Conservation (phyloP, 2,888 invertebrate species). For the Polia nebulosa region DNA sequence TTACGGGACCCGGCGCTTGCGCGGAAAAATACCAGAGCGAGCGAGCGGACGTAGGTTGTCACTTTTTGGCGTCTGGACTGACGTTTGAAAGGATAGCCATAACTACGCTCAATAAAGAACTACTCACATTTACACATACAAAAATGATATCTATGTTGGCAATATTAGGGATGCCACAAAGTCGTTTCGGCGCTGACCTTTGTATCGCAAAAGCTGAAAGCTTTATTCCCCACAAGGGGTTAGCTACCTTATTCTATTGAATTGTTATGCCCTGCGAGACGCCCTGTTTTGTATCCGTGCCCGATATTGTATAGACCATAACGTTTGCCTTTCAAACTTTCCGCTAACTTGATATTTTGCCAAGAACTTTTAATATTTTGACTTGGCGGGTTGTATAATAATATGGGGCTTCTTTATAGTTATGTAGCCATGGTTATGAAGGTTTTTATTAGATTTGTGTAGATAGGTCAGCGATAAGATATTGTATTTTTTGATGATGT, state of each 20-base stretch:
- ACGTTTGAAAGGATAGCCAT: too few species aligned
- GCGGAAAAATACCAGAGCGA: too few species aligned
- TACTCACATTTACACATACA: conserved; percentile 34
- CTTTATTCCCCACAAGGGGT: conserved; percentile 65
- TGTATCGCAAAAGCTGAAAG: conserved; percentile 62
- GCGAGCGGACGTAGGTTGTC: too few species aligned
- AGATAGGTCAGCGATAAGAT: not conserved
- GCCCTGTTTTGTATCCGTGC: conserved; percentile 64
- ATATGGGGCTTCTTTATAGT: not conserved
- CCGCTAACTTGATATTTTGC: conserved; percentile 63
- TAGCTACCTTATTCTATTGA: conserved; percentile 72
- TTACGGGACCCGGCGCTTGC: too few species aligned
- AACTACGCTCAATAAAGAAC: conserved; percentile 42
- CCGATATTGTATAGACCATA: conserved; percentile 63
- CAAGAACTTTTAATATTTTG: conserved; percentile 64
- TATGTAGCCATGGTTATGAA: conserved; percentile 15
- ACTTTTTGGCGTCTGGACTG: too few species aligned
- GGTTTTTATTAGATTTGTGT: conserved; percentile 35
- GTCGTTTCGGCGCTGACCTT: conserved; percentile 65
- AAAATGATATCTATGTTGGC: conserved; percentile 49
- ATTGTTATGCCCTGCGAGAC: conserved; percentile 70
- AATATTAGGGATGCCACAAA: conserved; percentile 61
- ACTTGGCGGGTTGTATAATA: conserved; percentile 38
- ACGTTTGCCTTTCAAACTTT: conserved; percentile 60
- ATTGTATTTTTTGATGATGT: not conserved